These are phyloP conservation scores for Callinectes sapidus DNA, from an alignment of 2,888 invertebrate species.

Conservation along the genomic window DNA sequence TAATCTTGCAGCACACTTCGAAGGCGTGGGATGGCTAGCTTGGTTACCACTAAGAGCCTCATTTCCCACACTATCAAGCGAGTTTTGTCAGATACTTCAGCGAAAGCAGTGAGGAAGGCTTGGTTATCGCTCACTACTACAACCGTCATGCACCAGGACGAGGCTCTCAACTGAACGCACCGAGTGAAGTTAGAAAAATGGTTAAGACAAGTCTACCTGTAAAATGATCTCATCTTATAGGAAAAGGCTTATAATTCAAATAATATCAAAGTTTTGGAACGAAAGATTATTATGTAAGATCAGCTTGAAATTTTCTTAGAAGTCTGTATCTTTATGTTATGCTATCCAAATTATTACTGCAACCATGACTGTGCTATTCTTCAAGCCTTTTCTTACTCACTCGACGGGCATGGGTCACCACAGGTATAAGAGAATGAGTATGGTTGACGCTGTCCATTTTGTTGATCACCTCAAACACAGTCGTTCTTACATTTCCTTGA, in stretches of 20 bases:
- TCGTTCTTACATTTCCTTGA: not conserved
- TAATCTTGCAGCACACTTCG: not conserved
- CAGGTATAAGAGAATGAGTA: not conserved
- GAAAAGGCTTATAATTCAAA: not conserved
- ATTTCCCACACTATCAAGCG: constrained; percentile 2
- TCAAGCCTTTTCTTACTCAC: not conserved
- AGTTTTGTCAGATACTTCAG: not conserved
- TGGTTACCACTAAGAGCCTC: not conserved
- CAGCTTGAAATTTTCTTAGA: not conserved
- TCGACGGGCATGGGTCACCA: not conserved
- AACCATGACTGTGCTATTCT: not conserved
- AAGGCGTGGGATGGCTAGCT: not conserved
- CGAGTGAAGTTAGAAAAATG: not conserved
- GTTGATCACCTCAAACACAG: not conserved
- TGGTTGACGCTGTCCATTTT: not conserved
- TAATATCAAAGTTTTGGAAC: not conserved
- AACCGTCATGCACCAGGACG: not conserved
- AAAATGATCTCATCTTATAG: not conserved
- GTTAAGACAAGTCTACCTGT: not conserved
- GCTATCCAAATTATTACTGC: not conserved
- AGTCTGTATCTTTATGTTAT: not conserved
- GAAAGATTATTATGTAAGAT: not conserved
- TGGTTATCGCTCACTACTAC: not conserved
- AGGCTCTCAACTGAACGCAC: not conserved
- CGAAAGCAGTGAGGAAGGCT: constrained; percentile 13